Base-by-base conservation (phyloP, 2,888 invertebrate genomes). In the Cetonia aurata region DNA sequence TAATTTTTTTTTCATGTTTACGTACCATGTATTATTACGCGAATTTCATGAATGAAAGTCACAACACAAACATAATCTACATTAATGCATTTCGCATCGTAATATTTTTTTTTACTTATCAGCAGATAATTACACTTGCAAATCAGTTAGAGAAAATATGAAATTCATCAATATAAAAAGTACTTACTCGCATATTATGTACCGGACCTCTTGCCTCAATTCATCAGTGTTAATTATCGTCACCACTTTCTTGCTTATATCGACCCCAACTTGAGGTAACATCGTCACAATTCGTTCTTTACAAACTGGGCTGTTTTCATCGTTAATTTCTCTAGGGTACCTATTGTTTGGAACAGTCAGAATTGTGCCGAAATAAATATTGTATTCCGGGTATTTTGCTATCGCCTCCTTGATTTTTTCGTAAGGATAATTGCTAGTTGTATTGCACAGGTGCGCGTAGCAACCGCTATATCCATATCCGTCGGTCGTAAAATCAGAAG, bases 401-500 rank as follows among this genome's bases (percentile, higher is more conserved):
- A 60, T 12, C 4, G 67, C 67, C 41, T 42, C 13, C n/a, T 55
- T 46, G 42, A 67, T 55, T 9, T 53, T 13, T 3, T 55, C 42
- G 25, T 67, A 67, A 9, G 67, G 67, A 55, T 67, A 67, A 55
- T 67, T 25, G 10, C 1, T 17, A 0, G 55, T 42, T 0, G 12
- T 13, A 13, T 67, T 56, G 19, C 67, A 67, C 12, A 67, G 41
- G 31, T 42, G 44, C 10, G 42, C 67, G 17, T 55, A 46, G 33
- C 67, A 67, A 19, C 46, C 60, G 4, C 4, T 4, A 25, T 25
- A 25, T 3, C 4, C 3, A 25, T 25, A n/a, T 25, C 3, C 25
- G 60, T 46, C 46, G 13, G 12, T 55, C 3, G 31, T 33, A 31
- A 25, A 3, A 3, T 37, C 37, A 10, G 8, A 6, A 6, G 33